phyloP scores from a whole-genome alignment of 2,888 invertebrate species.

The Cephus sareptanus region DNA sequence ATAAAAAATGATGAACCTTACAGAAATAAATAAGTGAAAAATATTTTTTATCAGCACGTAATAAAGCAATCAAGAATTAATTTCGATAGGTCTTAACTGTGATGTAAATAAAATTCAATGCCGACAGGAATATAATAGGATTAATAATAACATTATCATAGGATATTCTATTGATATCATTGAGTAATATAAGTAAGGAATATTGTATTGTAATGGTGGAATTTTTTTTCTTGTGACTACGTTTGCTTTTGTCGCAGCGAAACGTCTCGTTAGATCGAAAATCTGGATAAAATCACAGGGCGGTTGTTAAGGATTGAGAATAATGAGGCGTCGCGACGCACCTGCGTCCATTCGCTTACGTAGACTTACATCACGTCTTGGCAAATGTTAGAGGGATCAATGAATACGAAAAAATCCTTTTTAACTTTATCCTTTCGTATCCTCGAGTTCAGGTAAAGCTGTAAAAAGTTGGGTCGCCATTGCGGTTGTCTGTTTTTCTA shows the following conservation, averaged over 20 bases:
- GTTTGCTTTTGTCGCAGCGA: background rate
- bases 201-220: background rate
- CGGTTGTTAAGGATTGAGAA: background rate
- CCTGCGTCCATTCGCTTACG: background rate
- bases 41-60: too few species aligned
- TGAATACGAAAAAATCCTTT: background rate
- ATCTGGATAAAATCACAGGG: background rate
- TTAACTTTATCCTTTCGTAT: background rate
- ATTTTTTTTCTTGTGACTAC: background rate
- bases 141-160: background rate
- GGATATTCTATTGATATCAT: background rate
- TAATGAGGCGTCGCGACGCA: background rate
- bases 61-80: too few species aligned
- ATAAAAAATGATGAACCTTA: background rate
- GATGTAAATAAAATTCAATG: background rate
- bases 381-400: background rate
- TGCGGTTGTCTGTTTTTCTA: conserved; percentile 11
- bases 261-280: background rate
- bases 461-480: conserved; percentile 26
- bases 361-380: background rate
- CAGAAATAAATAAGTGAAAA: background rate
- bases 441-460: conserved; percentile 26
- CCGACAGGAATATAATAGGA: background rate
- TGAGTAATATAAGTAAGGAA: background rate
- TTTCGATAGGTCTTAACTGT: too few species aligned